Evolutionary conservation across 2,888 invertebrate species (phyloP), one percentile per base, ranked within the genome.

Genomic region (Pristionchus exspectatus): DNA sequence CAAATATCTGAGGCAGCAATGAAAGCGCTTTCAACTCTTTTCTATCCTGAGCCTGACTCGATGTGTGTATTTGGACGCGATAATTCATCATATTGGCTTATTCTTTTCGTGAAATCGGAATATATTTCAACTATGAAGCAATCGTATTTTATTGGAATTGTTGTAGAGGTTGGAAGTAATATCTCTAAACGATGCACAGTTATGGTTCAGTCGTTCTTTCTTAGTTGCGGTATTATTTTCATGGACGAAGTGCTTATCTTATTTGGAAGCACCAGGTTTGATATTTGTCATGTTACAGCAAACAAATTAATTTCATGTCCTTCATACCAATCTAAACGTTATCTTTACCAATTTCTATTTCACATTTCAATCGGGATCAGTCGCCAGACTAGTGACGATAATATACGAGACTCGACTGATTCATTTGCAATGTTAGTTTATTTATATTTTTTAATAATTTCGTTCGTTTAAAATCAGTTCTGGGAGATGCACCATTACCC

Each of bases 31-130:
- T 77, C 77, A 21, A 44, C 77, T 10, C 44, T 50, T 24, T 24
- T 77, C n/a, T 77, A n/a, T 44, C 77, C 77, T 24, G 77, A 77
- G 21, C 77, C 77, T 10, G 77, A 77, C 44, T 21, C 77, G 12
- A 50, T 77, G 44, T n/a, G 24, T 12, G 77, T 77, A 16, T 77
- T 24, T n/a, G 38, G 44, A 21, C 1, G 14, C 7, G 77, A 77
- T 24, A 77, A 77, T 18, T 44, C 77, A 18, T 77, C 77, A 4
- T 77, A 77, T 77, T 77, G 77, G 77, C 44, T 77, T 21, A 38
- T 77, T 44, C 44, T 77, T 1, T 77, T 44, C 12, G 77, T 77
- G 2, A 77, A 77, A 77, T 77, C 77, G 9, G 77, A 77, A 24
- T 44, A 33, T 12, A 38, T 77, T 50, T 21, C 44, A 10, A 24